Evolutionary conservation across 2,888 invertebrate genomes (phyloP), one percentile per base, ranked within the genome.

Genomic region (Caenorhabditis japonica): DNA sequence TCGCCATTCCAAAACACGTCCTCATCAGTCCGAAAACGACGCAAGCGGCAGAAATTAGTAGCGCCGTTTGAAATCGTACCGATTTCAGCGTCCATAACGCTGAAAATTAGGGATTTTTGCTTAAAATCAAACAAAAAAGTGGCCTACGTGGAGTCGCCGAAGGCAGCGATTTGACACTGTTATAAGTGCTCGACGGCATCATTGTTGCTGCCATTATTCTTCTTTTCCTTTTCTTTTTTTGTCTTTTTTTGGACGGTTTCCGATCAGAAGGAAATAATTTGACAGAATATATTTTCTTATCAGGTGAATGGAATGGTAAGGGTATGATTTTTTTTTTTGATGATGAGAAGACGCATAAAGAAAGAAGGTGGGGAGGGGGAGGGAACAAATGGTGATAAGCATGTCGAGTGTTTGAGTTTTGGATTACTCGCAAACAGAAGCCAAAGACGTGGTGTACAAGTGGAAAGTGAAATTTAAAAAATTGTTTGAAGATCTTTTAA

Each of bases 1-100:
- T 75, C n/a, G 84, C 84, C 84, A 84, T 84, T 47, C 80, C 76
- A 17, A 84, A 61, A 44, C 77, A 74, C 15, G 76, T 77, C 12
- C 84, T 51, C 64, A 83, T 73, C 27, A 82, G 36, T 15, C 77
- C 80, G 25, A 82, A 75, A 23, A 83, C 79, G 2, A 75, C 53
- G 64, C 83, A 79, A 3, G 81, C 78, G 0, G 71, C 44, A 0
- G 77, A 72, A 33, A 85, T 68, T 10, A 85, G 51, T 10, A 82
- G 41, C 0, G 83, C 80, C 21, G 80, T 83, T 58, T 80, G 83
- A 53, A 85, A 72, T 8, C 85, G 80, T 1, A 84, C 60, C 4
- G 85, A 82, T 4, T 59, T 59, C 21, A 74, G 27, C 3, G 82
- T 77, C 85, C 85, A 85, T 58, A 85, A 68, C 1, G 77, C 84